Base-by-base conservation (phyloP, 1,140 invertebrate species). In the Drosophila ogumai region DNA sequence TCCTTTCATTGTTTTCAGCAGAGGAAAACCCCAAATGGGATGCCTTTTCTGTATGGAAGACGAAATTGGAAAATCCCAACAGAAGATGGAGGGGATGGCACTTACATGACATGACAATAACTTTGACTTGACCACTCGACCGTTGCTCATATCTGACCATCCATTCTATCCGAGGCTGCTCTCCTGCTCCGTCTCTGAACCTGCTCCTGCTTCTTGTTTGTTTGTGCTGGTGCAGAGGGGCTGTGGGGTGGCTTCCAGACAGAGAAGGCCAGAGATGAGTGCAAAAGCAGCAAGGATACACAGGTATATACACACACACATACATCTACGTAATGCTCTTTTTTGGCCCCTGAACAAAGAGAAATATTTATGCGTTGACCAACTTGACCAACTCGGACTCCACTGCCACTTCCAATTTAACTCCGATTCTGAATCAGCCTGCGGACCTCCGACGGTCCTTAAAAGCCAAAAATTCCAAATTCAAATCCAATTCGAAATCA, bases 401-500 rank as follows among this genome's bases (percentile, higher is more conserved):
- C 57, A 52, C 25, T 55, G 61, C 41, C 74, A 40, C 34, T 54
- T 74, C 49, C 59, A 28, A 50, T 67, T 65, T 57, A 49, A 43
- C 55, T 47, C 32, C 10, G 44, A 55, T 17, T 59, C 13, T 19
- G 19, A 55, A 22, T 36, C 47, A 34, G 60, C 81, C 76, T 77
- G 77, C 73, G 64, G 80, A 61, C 47, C 44, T 41, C 52, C 44
- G 38, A 47, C 47, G 47, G 58, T 67, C 61, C 57, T 79, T 64
- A 58, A 90, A 81, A 90, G 85, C 84, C 81, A 81, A 81, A 82
- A 88, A 90, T 88, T 90, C 69, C 78, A 79, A 88, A 88, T 88
- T 88, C 85, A 88, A 88, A 88, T 88, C 81, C 85, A 88, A 88
- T 88, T 90, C 81, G 74, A 90, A 88, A 90, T 85, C 86, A 90